phyloP scores from a whole-genome alignment of 2,113 vertebrate species.

The Perognathus longimembris region DNA sequence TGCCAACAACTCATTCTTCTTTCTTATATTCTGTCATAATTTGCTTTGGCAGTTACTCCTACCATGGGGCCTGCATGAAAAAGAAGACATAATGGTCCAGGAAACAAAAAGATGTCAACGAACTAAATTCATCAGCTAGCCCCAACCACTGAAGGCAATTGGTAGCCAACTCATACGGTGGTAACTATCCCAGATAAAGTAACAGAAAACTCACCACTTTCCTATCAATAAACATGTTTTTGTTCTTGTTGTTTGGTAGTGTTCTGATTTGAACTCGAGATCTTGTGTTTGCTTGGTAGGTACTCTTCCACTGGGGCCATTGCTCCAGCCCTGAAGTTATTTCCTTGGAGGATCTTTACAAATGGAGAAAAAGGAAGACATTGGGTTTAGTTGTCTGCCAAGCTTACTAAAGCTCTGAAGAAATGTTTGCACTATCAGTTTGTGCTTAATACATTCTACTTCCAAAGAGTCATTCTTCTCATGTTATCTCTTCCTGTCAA shows the following conservation, averaged over 20 bases:
- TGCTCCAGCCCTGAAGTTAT: not conserved
- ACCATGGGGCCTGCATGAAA: conserved; percentile 63
- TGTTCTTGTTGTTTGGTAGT: too few species aligned
- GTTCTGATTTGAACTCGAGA: too few species aligned
- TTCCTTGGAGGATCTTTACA: conserved; percentile 13
- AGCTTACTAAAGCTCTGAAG: not conserved
- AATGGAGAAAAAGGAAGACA: not conserved
- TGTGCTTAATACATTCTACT: not conserved
- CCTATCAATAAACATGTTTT: not conserved
- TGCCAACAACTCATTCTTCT: conserved; percentile 74
- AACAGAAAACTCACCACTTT: not conserved
- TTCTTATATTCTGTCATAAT: conserved; percentile 78
- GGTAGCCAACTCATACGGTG: conserved; percentile 64
- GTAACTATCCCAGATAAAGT: not conserved
- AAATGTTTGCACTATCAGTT: not conserved
- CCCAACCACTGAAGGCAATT: conserved; percentile 51
- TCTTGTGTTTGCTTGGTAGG: too few species aligned
- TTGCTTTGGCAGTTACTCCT: conserved; percentile 83
- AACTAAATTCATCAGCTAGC: conserved; percentile 71
- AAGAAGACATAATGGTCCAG: conserved; percentile 73
- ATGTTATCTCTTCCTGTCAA: not conserved
- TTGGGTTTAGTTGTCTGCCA: conserved; percentile 14
- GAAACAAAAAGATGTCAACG: conserved; percentile 63
- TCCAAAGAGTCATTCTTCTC: not conserved
- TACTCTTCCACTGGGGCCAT: too few species aligned